A percentile compares a stretch with the other conserved stretches of the same genome.
phyloP scores from a whole-genome alignment of 2,888 invertebrate species.

The Isoperla grammatica region DNA sequence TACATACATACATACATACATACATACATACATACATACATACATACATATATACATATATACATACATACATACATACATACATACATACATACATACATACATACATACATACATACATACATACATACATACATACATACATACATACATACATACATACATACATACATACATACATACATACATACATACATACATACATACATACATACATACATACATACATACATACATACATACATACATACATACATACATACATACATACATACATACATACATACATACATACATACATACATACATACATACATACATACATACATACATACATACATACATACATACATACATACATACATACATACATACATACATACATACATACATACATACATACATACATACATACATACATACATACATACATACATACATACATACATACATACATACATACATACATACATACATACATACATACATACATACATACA shows the following conservation, averaged over 20 bases:
- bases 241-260: conserved; percentile 10
- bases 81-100: conserved; percentile 19
- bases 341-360: conserved; percentile 15
- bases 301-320: conserved; percentile 11
- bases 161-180: not conserved
- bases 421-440: too few species aligned
- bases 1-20: not conserved
- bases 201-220: not conserved
- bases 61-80: conserved; percentile 22
- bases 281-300: conserved; percentile 22
- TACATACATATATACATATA: conserved; percentile 9
- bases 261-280: conserved; percentile 21
- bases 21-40: conserved; percentile 16
- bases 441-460: too few species aligned
- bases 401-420: conserved; percentile 13
- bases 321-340: conserved; percentile 6
- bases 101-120: conserved; percentile 10
- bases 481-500: too few species aligned
- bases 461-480: too few species aligned
- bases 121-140: conserved; percentile 2
- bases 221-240: conserved; percentile 14
- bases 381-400: conserved; percentile 22
- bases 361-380: conserved; percentile 10
- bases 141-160: not conserved
- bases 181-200: not conserved